A percentile compares a stretch with the other conserved stretches of the same genome.
Evolutionary conservation across 2,113 vertebrate genomes (phyloP).

Genomic region (Typhlomys cinereus): DNA sequence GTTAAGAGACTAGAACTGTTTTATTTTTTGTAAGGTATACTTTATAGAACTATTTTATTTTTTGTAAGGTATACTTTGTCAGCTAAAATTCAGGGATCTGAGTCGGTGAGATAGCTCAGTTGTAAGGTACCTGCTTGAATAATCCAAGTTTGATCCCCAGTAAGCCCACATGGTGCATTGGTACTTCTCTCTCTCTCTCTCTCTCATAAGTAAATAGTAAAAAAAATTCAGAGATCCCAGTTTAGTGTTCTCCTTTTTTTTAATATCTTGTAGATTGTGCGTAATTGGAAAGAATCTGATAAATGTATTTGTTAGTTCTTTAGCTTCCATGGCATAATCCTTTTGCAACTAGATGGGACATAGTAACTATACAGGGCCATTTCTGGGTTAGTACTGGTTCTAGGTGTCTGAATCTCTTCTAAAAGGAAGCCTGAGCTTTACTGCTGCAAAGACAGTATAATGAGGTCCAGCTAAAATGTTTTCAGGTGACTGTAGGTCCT

Average conservation of each 20-base stretch:
- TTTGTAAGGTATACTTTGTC: not conserved
- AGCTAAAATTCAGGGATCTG: too few species aligned
- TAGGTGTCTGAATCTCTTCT: constrained; percentile 3
- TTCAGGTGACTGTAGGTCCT: not conserved
- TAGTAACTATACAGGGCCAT: not conserved
- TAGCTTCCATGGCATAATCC: not conserved
- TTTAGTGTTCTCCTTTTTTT: not conserved
- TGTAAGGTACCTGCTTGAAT: too few species aligned
- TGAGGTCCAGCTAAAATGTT: not conserved
- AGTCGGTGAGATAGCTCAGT: too few species aligned
- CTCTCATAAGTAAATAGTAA: too few species aligned
- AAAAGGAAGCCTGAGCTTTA: not conserved
- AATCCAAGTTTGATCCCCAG: too few species aligned
- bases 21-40: not conserved
- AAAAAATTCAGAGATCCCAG: not conserved
- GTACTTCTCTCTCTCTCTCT: too few species aligned
- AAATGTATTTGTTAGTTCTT: constrained; percentile 24
- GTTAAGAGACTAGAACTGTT: not conserved
- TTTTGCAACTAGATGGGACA: not conserved
- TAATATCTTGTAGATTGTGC: not conserved
- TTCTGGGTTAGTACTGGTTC: not conserved
- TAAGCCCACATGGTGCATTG: too few species aligned
- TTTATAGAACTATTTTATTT: not conserved
- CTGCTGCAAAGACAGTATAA: not conserved
- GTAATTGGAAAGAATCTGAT: not conserved